Conservation (phyloP, 1,140 invertebrate species). For the Leptinotarsa texana region DNA sequence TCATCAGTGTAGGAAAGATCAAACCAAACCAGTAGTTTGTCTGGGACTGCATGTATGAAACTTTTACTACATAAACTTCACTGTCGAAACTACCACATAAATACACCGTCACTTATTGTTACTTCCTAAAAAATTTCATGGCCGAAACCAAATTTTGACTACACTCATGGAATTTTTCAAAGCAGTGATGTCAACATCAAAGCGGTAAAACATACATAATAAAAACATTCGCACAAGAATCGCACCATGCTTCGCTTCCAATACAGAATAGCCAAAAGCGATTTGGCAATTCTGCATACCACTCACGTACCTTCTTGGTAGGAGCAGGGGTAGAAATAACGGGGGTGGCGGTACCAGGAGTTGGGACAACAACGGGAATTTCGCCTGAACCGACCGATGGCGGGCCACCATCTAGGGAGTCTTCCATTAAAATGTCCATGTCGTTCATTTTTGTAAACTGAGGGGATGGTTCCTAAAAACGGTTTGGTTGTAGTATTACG, state of each 20-base stretch:
- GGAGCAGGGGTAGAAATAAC: conserved; percentile 44
- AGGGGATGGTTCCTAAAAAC: conserved; percentile 59
- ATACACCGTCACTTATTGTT: too few species aligned
- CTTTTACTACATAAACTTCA: too few species aligned
- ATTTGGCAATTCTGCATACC: neutral
- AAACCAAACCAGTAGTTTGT: too few species aligned
- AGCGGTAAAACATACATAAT: conserved; percentile 1
- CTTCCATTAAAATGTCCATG: conserved; percentile 66
- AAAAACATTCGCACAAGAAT: neutral
- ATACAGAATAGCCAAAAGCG: conserved; percentile 7
- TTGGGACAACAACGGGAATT: conserved; percentile 54
- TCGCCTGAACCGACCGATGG: conserved; percentile 75
- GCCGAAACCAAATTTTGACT: conserved; percentile 21
- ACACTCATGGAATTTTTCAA: conserved; percentile 38
- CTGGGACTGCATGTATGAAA: too few species aligned
- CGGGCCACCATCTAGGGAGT: conserved; percentile 73
- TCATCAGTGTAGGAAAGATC: too few species aligned
- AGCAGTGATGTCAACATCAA: neutral
- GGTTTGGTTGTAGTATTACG: conserved; percentile 9
- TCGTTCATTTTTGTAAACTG: conserved; percentile 64
- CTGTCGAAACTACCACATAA: too few species aligned
- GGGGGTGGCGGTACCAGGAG: conserved; percentile 37
- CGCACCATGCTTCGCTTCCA: conserved; percentile 18
- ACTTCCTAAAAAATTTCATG: conserved; percentile 7
- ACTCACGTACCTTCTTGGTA: conserved; percentile 54